These are phyloP conservation scores for Papilio polytes DNA, from an alignment of 1,140 invertebrate species.

Conservation along the genomic window DNA sequence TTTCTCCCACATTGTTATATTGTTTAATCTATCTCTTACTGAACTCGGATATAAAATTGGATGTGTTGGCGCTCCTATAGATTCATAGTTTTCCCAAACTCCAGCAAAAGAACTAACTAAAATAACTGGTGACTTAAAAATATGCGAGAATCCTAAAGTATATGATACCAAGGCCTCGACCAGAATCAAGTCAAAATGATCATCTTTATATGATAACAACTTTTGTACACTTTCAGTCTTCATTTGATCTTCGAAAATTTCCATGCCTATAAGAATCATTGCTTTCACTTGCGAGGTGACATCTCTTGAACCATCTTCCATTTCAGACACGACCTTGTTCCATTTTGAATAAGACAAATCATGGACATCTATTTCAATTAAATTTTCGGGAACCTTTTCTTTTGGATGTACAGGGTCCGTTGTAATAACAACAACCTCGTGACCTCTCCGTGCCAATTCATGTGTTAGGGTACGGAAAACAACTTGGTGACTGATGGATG, in stretches of 20 bases:
- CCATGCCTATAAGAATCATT: not conserved
- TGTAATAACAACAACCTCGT: slow-evolving; percentile 62
- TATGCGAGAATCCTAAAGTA: slow-evolving; percentile 61
- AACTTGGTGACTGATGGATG: slow-evolving; percentile 75
- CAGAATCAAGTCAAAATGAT: slow-evolving; percentile 66
- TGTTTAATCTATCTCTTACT: slow-evolving; percentile 53
- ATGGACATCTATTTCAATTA: slow-evolving; percentile 57
- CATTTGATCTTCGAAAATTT: slow-evolving; percentile 56
- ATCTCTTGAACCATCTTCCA: slow-evolving; percentile 38
- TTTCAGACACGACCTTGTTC: not conserved
- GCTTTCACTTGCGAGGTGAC: slow-evolving; percentile 14
- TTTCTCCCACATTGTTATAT: slow-evolving; percentile 63
- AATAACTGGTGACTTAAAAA: slow-evolving; percentile 74
- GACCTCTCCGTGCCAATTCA: slow-evolving; percentile 47
- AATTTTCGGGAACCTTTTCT: slow-evolving; percentile 45
- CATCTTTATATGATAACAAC: slow-evolving; percentile 54
- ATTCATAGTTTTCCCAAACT: slow-evolving; percentile 47
- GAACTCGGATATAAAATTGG: slow-evolving; percentile 76
- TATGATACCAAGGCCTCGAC: slow-evolving; percentile 54
- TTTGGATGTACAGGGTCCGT: slow-evolving; percentile 50
- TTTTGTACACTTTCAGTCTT: slow-evolving; percentile 53
- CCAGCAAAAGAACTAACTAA: slow-evolving; percentile 64
- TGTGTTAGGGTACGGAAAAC: slow-evolving; percentile 65
- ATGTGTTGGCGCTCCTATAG: slow-evolving; percentile 77
- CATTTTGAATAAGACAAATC: slow-evolving; percentile 45